Evolutionary conservation across 2,113 vertebrate species (phyloP), one percentile per base, ranked within the genome.

Genomic region (Brachyhypopomus occidentalis): DNA sequence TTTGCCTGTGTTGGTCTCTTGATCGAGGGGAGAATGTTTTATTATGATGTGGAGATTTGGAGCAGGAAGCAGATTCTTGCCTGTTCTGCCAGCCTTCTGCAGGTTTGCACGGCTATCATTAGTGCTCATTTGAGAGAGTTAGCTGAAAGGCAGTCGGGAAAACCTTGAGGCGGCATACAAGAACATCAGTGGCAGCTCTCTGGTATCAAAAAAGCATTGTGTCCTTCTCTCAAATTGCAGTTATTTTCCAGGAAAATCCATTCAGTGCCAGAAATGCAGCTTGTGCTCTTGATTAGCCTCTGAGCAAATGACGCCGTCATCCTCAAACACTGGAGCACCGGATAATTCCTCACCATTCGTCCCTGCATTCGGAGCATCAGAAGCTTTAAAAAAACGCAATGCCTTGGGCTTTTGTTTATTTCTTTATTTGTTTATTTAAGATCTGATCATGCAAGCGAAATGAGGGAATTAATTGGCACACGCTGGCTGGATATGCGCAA

Each of bases 141-240:
- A 79, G 82, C 84, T 77, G 74, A 55, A 85, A 72, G 45, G 56
- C 79, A 88, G 90, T 89, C 86, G 89, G 67, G 38, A 76, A 63
- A 76, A 70, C 82, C 82, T 19, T 78, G 77, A 71, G 60, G 69
- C 74, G 55, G 38, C 72, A 70, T 69, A 86, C 87, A 88, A 89
- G 87, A 88, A 89, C 85, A 89, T 82, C 75, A 41, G 38, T 72
- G 83, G 89, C 66, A 74, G 79, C 74, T 86, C 73, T 34, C 79
- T 88, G 66, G 80, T 85, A 85, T 84, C 79, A 90, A 87, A 70
- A 83, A 84, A 82, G 85, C 84, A 85, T 73, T 78, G 74, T 45
- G 71, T 71, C 75, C 72, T 64, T 77, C 38, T 84, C 27, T 79
- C 38, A 80, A 87, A 87, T 63, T 48, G 76, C 67, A 84, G 75